Evolutionary conservation across 2,797 vertebrate species (phyloP), one percentile per base, ranked within the genome.

Genomic region (Microctenopoma lineatum): DNA sequence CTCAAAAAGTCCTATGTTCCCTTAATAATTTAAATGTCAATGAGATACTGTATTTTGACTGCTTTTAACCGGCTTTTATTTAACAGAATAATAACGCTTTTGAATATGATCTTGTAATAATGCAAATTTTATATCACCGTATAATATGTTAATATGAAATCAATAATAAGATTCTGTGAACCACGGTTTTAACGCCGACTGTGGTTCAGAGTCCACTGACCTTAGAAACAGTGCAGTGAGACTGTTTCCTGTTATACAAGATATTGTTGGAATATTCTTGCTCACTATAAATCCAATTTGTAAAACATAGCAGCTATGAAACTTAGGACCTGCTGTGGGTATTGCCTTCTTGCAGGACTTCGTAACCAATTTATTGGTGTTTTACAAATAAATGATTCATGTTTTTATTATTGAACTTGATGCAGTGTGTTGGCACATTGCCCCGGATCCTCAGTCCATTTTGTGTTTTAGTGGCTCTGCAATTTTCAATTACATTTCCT

Each of bases 401-500:
- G 62, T 75, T 62, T 68, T 80, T 69, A 54, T 80, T 64, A 87
- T 79, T 80, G 64, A 70, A 45, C 50, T 70, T 75, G 52, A 85
- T 59, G 47, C 56, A 66, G 62, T 65, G 21, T 39, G 57, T 55
- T 86, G 79, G 57, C 61, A n/a, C 39, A 25, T 15, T 68, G 44
- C 74, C 51, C 32, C 0, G 3, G 65, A 68, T 66, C 61, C 57
- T n/a, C 27, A 71, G 78, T 81, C 73, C 73, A 81, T 72, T 79
- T 70, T 80, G 55, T 56, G 41, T 66, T 78, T 77, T 47, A 70
- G 65, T 52, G 64, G 56, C 46, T 81, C 59, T 55, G 54, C 77
- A 61, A 79, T 82, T 87, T 87, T 77, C 48, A 46, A 69, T 84
- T 84, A 77, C 21, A 64, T 79, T 81, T 83, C 68, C 75, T 55